A percentile compares a stretch with the other conserved stretches of the same genome.
phyloP scores from a whole-genome alignment of 2,113 vertebrate species.

The Elephantulus edwardii region DNA sequence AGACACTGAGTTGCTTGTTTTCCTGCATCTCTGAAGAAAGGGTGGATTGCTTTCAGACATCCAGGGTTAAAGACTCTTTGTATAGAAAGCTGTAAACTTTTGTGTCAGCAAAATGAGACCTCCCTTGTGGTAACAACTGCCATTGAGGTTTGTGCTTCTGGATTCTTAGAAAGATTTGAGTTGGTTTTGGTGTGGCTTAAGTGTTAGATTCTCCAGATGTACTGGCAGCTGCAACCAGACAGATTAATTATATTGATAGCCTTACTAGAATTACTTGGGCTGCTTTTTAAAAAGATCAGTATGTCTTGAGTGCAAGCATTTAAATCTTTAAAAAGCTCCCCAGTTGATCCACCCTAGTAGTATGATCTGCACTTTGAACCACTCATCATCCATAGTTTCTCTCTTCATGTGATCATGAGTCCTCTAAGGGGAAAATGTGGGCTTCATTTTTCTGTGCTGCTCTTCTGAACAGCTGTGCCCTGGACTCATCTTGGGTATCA shows the following conservation, averaged over 20 bases:
- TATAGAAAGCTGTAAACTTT: conserved; percentile 49
- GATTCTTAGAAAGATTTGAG: conserved; percentile 19
- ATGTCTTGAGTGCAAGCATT: background rate
- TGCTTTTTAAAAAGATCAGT: conserved; percentile 11
- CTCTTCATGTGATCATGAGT: conserved; percentile 2
- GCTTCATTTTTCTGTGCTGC: background rate
- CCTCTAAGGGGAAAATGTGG: background rate
- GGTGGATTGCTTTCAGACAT: background rate
- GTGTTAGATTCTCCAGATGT: background rate
- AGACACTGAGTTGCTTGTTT: background rate
- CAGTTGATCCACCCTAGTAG: background rate
- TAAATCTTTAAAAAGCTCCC: conserved; percentile 17
- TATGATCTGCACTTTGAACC: background rate
- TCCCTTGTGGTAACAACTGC: background rate
- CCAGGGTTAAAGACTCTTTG: background rate
- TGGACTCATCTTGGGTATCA: background rate
- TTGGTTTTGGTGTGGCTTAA: conserved; percentile 12
- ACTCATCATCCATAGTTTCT: background rate
- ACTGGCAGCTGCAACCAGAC: background rate
- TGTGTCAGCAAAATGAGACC: background rate
- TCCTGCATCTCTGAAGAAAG: background rate
- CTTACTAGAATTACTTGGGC: background rate
- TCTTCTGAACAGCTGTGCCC: background rate
- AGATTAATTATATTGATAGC: background rate
- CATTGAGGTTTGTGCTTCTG: background rate